Evolutionary conservation across 1,140 invertebrate species (phyloP), one percentile per base, ranked within the genome.

Genomic region (Drosophila mauritiana): DNA sequence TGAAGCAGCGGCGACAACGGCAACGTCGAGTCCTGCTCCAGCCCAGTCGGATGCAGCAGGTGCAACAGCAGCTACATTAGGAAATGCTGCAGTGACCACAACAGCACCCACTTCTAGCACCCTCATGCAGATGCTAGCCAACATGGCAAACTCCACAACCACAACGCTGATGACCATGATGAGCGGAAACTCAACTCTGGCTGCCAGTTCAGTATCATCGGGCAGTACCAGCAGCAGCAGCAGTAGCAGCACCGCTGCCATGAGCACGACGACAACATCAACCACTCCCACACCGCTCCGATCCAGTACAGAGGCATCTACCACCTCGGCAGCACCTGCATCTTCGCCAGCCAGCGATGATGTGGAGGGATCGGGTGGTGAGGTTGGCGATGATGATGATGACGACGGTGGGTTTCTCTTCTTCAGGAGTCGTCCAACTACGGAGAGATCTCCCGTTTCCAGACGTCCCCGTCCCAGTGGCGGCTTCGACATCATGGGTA

Each of bases 321-420:
- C 42, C 7, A 51, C 77, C 5, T 58, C 62, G 10, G 58, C 45
- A 5, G 36, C 68, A 7, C 22, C 69, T 0, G 4, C 82, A 10
- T 57, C 80, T 6, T 54, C 84, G 11, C 78, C 78, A 6, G 64
- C 78, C 15, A 90, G 61, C 42, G 88, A 90, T 34, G 90, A 90
- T 25, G 64, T 65, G 4, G 91, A 92, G 54, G 93, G 93, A 0
- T 93, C 93, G 0, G 93, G 93, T 0, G 90, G 82, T 4, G 63
- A 70, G 7, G 70, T 76, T 10, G 73, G 76, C 1, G 27, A 27
- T 3, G 55, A 52, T 10, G 52, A 55, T 31, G 51, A 54, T 2
- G 75, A 82, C 13, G 68, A 78, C 22, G 49, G 68, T 52, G 61
- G 59, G 10, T 84, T 90, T n/a, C 59, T 62, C 27, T 77, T 80